phyloP scores from a whole-genome alignment of 2,888 invertebrate species.

The Aphidoletes aphidimyza region DNA sequence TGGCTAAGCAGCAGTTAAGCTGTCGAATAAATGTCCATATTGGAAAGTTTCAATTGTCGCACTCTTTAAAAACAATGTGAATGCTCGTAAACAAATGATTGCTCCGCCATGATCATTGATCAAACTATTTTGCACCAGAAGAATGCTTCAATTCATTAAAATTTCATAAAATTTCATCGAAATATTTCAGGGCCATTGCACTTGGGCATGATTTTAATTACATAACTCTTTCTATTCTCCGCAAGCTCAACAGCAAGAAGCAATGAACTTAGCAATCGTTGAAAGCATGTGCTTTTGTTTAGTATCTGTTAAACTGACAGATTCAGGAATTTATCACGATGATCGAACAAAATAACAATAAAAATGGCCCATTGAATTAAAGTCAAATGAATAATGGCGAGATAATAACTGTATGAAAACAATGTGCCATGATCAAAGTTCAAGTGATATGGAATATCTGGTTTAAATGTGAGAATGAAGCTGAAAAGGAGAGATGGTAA shows the following conservation, averaged over 20 bases:
- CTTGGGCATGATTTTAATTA: not conserved
- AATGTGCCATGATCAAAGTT: constrained; percentile 19
- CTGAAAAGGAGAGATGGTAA: not conserved
- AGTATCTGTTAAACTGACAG: not conserved
- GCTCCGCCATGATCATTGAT: no score
- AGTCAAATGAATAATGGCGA: not conserved
- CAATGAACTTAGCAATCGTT: not conserved
- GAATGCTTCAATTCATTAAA: no score
- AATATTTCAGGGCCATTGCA: not conserved
- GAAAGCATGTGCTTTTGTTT: not conserved
- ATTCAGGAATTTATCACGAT: not conserved
- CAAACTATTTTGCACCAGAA: no score
- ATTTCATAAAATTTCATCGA: not conserved
- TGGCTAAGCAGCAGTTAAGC: no score
- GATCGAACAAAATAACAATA: not conserved
- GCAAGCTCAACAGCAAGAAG: not conserved
- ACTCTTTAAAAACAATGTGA: no score
- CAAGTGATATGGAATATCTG: not conserved
- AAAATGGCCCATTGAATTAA: constrained; percentile 3
- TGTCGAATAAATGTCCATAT: no score
- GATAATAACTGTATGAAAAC: constrained; percentile 5
- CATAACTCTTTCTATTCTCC: not conserved
- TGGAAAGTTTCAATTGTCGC: no score
- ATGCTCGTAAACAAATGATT: no score
- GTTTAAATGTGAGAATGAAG: not conserved